Evolutionary conservation across 2,113 vertebrate genomes (phyloP), one percentile per base, ranked within the genome.

Genomic region (Motacilla alba): DNA sequence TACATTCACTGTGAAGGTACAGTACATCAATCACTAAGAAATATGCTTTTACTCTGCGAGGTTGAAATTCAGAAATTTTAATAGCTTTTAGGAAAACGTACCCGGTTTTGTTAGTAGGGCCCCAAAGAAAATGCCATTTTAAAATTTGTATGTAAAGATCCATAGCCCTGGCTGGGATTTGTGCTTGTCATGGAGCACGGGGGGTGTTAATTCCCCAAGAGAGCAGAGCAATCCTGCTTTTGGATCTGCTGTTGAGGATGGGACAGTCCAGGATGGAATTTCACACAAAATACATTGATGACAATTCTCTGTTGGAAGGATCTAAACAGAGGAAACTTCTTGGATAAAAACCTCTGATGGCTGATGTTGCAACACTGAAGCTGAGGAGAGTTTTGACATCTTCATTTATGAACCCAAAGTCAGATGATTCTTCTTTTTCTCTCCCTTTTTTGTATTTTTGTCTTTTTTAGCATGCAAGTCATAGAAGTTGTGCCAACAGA

Each of bases 21-120:
- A 83, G 31, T 60, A 89, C 64, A 94, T 79, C 93, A 94, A 88
- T 77, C 70, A 83, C 87, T 81, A 20, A 39, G 39, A 92, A 93
- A 90, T 74, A 87, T 26, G 11, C 18, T 89, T 15, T 76, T 63
- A 46, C 37, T 91, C 58, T 74, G 43, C 1, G 2, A 81, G 66
- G 73, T 15, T 41, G 49, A 93, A 87, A 83, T 55, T 7, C 69
- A 84, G 41, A 56, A 4, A 89, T 87, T 72, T 90, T 27, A 83
- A 85, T 74, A 27, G 4, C 41, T 94, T 93, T 92, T 67, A 64
- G 30, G 44, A 82, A 95, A 75, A 69, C 9, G 39, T 2, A 52
- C 14, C 13, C 7, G 15, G 3, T 47, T 74, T 85, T 91, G 33
- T 86, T 74, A 59, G 31, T 10, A 76, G 13, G 6, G 8, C 80